These are phyloP conservation scores for Sminthurides bifidus DNA, from an alignment of 1,140 invertebrate species.

Conservation along the genomic window DNA sequence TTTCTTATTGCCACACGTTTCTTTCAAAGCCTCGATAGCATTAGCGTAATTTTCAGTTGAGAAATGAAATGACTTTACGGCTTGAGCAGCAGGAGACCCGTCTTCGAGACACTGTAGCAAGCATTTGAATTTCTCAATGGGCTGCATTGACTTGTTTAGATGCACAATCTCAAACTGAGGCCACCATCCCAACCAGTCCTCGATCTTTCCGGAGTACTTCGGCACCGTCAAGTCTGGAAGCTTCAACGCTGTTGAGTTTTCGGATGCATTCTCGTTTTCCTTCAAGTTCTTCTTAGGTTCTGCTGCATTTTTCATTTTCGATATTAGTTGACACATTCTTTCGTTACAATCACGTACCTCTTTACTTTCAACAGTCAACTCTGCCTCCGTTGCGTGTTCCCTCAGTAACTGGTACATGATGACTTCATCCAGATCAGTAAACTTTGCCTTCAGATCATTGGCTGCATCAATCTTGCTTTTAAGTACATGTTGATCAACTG, in stretches of 20 bases:
- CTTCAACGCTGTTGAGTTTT: slow-evolving; percentile 16
- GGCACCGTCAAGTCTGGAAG: slow-evolving; percentile 31
- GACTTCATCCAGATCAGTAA: too few species aligned
- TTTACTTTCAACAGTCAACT: too few species aligned
- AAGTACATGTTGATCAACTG: too few species aligned
- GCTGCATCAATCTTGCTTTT: too few species aligned
- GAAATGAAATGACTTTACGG: slow-evolving; percentile 14
- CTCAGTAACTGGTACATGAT: too few species aligned
- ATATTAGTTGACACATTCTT: too few species aligned
- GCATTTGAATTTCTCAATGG: slow-evolving; percentile 24
- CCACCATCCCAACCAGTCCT: slow-evolving; percentile 34
- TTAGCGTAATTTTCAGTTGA: slow-evolving; percentile 10
- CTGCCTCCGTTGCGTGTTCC: too few species aligned
- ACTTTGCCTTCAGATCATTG: too few species aligned
- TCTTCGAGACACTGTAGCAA: slow-evolving; percentile 18
- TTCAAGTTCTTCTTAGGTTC: too few species aligned
- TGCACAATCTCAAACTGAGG: slow-evolving; percentile 33
- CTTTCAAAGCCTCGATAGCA: slow-evolving; percentile 22
- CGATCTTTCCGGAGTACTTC: slow-evolving; percentile 33
- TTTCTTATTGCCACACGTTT: slow-evolving; percentile 22
- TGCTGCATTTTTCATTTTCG: too few species aligned
- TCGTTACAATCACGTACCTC: too few species aligned
- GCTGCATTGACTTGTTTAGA: slow-evolving; percentile 25
- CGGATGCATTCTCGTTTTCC: too few species aligned
- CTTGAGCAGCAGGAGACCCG: slow-evolving; percentile 9